Percentiles rank a stretch among this genome's conserved stretches.
These are phyloP conservation scores for Mormyrus iriodes DNA, from an alignment of 2,113 vertebrate species.

Conservation along the genomic window DNA sequence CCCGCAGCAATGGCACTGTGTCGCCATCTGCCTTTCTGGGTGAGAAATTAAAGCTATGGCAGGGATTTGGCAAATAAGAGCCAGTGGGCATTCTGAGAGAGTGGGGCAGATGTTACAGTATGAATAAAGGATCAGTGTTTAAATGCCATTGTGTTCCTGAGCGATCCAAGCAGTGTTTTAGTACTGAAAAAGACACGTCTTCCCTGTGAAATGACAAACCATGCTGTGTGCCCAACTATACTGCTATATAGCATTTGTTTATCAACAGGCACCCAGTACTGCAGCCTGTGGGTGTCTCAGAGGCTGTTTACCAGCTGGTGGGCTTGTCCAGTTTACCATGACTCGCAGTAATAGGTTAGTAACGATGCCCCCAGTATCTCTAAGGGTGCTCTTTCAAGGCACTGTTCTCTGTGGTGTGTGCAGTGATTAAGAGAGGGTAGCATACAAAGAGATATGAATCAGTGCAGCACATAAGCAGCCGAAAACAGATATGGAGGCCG, in stretches of 20 bases:
- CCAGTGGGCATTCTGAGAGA: neutral
- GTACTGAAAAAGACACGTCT: neutral
- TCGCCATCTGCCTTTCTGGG: conserved; percentile 84
- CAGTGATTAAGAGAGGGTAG: neutral
- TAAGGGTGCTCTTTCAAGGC: neutral
- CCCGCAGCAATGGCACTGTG: conserved; percentile 83
- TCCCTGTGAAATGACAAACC: neutral
- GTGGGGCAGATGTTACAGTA: neutral
- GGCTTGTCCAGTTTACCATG: neutral
- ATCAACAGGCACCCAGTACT: neutral
- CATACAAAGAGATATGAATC: neutral
- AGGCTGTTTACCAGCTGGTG: neutral
- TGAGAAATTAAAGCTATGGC: conserved; percentile 35
- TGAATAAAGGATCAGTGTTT: neutral
- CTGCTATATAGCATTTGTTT: neutral
- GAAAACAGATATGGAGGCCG: neutral
- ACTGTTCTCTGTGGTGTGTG: neutral
- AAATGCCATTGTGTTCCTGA: neutral
- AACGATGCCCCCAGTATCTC: neutral
- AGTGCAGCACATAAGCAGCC: neutral
- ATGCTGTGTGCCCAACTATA: neutral
- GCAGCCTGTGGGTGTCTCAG: neutral
- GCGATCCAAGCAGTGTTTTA: neutral
- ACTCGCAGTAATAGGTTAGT: neutral
- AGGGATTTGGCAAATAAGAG: neutral